Percentiles rank a stretch among this genome's conserved stretches.
Conservation (phyloP, 2,113 vertebrate species). For the Suncus etruscus region DNA sequence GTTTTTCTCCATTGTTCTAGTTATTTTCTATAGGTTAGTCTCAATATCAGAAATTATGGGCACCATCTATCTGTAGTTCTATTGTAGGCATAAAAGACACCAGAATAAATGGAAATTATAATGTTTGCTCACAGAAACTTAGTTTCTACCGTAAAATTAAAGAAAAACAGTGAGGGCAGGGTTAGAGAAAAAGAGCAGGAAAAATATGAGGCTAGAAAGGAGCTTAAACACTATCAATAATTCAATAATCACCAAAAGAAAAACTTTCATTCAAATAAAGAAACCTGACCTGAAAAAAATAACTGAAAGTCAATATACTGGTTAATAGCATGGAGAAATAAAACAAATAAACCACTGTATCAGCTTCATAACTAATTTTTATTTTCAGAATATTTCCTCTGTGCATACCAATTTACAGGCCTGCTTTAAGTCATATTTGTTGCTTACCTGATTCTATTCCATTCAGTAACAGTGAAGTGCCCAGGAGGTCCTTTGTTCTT, state of each 20-base stretch:
- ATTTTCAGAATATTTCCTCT: not conserved
- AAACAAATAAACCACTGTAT: not conserved
- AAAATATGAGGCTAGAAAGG: not conserved
- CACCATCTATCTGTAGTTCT: not conserved
- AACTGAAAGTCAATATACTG: not conserved
- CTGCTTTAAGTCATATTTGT: not conserved
- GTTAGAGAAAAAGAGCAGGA: not conserved
- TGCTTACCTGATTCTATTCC: constrained; percentile 90
- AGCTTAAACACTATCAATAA: not conserved
- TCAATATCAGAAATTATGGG: not conserved
- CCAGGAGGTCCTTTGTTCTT: constrained; percentile 82
- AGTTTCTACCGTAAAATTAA: constrained; percentile 23
- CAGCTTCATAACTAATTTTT: not conserved
- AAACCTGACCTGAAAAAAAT: not conserved
- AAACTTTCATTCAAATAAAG: not conserved
- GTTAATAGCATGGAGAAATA: not conserved
- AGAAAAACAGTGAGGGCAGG: not conserved
- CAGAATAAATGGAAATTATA: not conserved
- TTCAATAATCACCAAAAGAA: not conserved
- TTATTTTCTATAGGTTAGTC: not conserved
- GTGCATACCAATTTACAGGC: not conserved
- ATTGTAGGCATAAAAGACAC: not conserved
- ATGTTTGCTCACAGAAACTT: not conserved
- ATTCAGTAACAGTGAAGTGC: constrained; percentile 85
- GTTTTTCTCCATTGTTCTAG: not conserved